A percentile compares a stretch with the other conserved stretches of the same genome.
phyloP scores from a whole-genome alignment of 1,140 invertebrate genomes.

The Drosophila kikkawai region DNA sequence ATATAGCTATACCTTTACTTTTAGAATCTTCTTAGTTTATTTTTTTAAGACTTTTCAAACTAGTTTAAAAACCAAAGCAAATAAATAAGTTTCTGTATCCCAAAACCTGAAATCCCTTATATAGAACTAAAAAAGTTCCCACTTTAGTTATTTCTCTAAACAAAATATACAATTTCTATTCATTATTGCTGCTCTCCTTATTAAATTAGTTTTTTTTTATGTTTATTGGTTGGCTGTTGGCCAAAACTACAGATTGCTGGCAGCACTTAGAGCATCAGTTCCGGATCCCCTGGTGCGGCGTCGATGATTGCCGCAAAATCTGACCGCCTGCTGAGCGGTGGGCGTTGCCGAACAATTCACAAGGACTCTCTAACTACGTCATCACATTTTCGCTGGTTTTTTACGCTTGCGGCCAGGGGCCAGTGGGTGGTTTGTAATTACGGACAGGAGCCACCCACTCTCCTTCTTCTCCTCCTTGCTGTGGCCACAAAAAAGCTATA shows the following conservation, averaged over 20 bases:
- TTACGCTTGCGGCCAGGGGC: constrained; percentile 44
- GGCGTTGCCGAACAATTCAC: constrained; percentile 79
- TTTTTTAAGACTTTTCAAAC: neutral
- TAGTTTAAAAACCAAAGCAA: neutral
- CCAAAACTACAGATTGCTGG: constrained; percentile 50
- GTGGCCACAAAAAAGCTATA: constrained; percentile 55
- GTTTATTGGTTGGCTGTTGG: constrained; percentile 46
- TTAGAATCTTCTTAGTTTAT: neutral
- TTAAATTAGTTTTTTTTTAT: constrained; percentile 56
- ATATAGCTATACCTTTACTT: neutral
- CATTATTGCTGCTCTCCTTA: constrained; percentile 15
- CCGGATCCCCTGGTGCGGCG: constrained; percentile 40
- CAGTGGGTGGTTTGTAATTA: constrained; percentile 78
- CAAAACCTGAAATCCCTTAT: neutral
- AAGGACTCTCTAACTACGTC: constrained; percentile 73
- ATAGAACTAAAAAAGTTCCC: neutral
- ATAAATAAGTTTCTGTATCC: neutral
- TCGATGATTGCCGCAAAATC: constrained; percentile 69
- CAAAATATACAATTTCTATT: constrained; percentile 19
- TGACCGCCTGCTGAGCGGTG: constrained; percentile 65
- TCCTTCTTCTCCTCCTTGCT: constrained; percentile 17
- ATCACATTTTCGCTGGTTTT: constrained; percentile 70
- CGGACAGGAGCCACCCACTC: constrained; percentile 64
- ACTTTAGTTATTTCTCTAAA: constrained; percentile 5
- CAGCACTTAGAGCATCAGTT: constrained; percentile 55